These are phyloP conservation scores for Limnephilus rhombicus DNA, from an alignment of 2,888 invertebrate species.

Conservation along the genomic window DNA sequence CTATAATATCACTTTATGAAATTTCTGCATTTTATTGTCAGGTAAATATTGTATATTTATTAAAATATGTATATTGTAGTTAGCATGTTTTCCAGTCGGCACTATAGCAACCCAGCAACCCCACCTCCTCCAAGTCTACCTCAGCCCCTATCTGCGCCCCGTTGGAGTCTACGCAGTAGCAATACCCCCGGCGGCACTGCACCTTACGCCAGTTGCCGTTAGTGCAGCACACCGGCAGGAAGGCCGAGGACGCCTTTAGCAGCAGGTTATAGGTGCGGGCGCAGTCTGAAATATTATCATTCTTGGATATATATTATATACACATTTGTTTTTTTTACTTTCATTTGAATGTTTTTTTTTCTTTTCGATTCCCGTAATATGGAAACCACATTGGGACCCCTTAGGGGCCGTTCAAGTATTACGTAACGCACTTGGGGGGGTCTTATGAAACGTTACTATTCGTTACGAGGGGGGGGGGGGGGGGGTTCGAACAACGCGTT, in stretches of 20 bases:
- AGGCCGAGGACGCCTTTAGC: conserved; percentile 70
- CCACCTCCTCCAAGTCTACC: conserved; percentile 69
- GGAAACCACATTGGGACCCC: too few relatives aligned
- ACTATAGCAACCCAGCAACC: conserved; percentile 54
- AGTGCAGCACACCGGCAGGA: conserved; percentile 78
- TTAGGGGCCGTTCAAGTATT: too few relatives aligned
- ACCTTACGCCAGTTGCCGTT: conserved; percentile 82
- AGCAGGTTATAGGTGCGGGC: conserved; percentile 77
- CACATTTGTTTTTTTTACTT: too few relatives aligned
- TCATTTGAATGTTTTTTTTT: too few relatives aligned
- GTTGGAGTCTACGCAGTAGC: conserved; percentile 81
- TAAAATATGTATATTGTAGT: not conserved
- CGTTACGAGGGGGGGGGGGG: too few relatives aligned
- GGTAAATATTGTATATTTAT: not conserved
- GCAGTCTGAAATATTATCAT: conserved; percentile 77
- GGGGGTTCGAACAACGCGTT: too few relatives aligned
- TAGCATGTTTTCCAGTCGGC: conserved; percentile 27
- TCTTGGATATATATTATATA: too few relatives aligned
- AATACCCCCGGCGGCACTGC: conserved; percentile 80
- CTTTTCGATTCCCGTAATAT: too few relatives aligned
- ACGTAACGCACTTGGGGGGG: too few relatives aligned
- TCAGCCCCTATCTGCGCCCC: conserved; percentile 77
- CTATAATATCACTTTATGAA: too few relatives aligned
- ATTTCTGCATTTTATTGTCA: too few relatives aligned
- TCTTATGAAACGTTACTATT: too few relatives aligned